Evolutionary conservation across 2,888 invertebrate genomes (phyloP), one percentile per base, ranked within the genome.

Genomic region (Rotaria sp.): DNA sequence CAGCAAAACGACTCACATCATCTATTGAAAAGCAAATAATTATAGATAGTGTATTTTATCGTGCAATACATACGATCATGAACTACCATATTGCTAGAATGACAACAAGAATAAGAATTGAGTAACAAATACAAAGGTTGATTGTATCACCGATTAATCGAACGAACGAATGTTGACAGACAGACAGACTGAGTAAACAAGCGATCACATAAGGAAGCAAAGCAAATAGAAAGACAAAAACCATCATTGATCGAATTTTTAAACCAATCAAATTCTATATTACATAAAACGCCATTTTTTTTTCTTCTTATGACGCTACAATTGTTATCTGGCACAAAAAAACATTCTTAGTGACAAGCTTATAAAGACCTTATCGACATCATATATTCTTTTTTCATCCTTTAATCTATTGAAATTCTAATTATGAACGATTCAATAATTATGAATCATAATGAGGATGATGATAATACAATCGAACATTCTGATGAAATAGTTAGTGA

Each of bases 1-100:
- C 86, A 30, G 86, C 85, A 86, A 86, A 86, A 35, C 86, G 85
- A 52, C 38, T 75, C 13, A 75, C 85, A 85, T 86, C 86, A n/a
- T 45, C 86, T 85, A 85, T 38, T 26, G 5, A 67, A 35, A 13
- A 67, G 38, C 15, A 15, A 59, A 30, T 11, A 30, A 30, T 30
- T 15, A n/a, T 50, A 13, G 3, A 50, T 50, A 15, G 48, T 50
- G 2, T 52, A 7, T 52, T 21, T 21, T 21, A 67, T 35, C 15
- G 0, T 3, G 13, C 50, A 67, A 30, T 38, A 67, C 67, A 21
- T 67, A 67, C 67, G 67, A 67, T 67, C 35, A 67, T 35, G 35
- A 21, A 67, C 67, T n/a, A 30, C 67, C 67, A 67, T 67, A 35
- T 67, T 67, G 30, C 8, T 7, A 18, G 26, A 35, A 35, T 35